Conservation (phyloP, 2,113 vertebrate species). For the Arizona elegans region DNA sequence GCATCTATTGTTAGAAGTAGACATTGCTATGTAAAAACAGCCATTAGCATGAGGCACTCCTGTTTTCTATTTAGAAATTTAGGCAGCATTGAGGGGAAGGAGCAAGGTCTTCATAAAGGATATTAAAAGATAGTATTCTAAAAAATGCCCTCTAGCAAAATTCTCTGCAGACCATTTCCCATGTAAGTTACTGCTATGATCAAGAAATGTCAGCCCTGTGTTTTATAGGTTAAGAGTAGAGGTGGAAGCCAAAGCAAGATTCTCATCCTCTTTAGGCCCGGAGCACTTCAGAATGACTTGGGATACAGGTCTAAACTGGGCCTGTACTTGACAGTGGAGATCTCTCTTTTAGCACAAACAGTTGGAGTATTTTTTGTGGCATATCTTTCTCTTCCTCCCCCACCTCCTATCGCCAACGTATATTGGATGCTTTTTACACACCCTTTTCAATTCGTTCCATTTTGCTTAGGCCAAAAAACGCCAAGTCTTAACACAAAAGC, state of each 20-base stretch:
- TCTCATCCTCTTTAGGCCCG: not conserved
- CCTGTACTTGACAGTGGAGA: not conserved
- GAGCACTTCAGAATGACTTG: not conserved
- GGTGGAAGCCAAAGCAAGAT: not conserved
- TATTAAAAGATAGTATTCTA: constrained; percentile 10
- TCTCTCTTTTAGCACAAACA: constrained; percentile 29
- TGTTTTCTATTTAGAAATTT: not conserved
- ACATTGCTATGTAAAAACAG: not conserved
- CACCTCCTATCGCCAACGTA: not conserved
- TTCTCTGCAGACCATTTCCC: constrained; percentile 2
- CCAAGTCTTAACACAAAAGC: not conserved
- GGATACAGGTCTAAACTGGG: not conserved
- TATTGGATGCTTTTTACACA: not conserved
- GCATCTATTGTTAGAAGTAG: not conserved
- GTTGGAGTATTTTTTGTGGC: constrained; percentile 14
- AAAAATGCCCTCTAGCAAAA: not conserved
- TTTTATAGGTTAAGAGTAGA: not conserved
- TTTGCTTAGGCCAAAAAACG: fast-evolving
- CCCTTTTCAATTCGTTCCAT: not conserved
- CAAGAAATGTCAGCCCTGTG: constrained; percentile 24
- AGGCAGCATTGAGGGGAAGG: not conserved
- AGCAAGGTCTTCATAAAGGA: not conserved
- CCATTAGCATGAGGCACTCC: not conserved
- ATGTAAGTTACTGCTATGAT: constrained; percentile 16
- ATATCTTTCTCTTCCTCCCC: constrained; percentile 12